These are phyloP conservation scores for Cossypha heuglini DNA, from an alignment of 2,797 vertebrate genomes.

Conservation along the genomic window DNA sequence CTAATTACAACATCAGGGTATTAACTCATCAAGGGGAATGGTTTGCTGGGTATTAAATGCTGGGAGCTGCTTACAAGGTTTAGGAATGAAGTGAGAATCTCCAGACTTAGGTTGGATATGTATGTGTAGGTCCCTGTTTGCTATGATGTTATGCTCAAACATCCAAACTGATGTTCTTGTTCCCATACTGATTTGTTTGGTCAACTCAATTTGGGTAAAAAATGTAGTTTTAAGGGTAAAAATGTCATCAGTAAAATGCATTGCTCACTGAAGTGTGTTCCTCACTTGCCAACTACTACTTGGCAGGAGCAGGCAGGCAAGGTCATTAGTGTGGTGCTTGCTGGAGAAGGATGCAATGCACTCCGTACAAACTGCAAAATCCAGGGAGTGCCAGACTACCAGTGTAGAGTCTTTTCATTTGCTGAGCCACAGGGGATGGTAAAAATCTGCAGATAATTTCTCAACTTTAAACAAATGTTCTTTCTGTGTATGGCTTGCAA, in stretches of 20 bases:
- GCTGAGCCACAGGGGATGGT: not conserved
- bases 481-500: not conserved
- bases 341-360: not conserved
- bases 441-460: not conserved
- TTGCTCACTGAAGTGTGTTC: not conserved
- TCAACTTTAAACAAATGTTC: not conserved
- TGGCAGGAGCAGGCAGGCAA: not conserved
- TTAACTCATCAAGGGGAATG: not conserved
- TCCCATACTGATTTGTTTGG: not conserved
- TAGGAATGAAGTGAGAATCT: not conserved
- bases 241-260: not conserved
- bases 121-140: not conserved
- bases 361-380: not conserved
- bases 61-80: not conserved
- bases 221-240: not conserved
- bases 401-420: not conserved
- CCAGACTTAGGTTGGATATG: not conserved
- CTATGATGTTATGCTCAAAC: not conserved
- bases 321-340: conserved; percentile 3
- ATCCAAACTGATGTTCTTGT: not conserved
- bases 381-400: not conserved
- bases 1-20: not conserved
- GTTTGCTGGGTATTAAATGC: not conserved
- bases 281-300: not conserved
- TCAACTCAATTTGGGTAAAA: not conserved